Percentiles rank a stretch among this genome's conserved stretches.
phyloP scores from a whole-genome alignment of 2,888 invertebrate species.

The Kryphioiulus occultus region DNA sequence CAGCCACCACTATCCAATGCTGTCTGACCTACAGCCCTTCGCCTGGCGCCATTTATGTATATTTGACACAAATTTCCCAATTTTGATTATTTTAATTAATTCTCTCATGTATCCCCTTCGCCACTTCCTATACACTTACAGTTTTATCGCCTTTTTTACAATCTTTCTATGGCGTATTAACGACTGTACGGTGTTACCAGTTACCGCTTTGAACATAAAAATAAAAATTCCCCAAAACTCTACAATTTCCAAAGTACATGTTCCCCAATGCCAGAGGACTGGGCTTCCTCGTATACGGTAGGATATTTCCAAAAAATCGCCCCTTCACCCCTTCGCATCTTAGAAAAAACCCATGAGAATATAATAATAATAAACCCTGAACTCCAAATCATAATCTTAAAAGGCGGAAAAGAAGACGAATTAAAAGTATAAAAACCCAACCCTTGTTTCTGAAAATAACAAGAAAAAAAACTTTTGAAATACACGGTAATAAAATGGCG shows the following conservation, averaged over 20 bases:
- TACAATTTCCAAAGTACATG: background rate
- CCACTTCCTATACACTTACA: background rate
- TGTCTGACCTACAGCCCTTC: background rate
- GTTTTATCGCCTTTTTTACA: conserved; percentile 1
- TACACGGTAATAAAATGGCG: conserved; percentile 30
- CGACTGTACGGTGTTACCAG: background rate
- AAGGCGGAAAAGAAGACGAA: conserved; percentile 18
- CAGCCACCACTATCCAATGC: background rate
- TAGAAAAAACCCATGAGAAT: background rate
- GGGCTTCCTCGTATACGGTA: background rate
- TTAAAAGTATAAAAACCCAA: conserved; percentile 22
- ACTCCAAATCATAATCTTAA: conserved; percentile 28
- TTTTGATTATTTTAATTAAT: background rate
- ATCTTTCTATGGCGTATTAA: background rate
- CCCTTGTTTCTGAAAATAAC: background rate
- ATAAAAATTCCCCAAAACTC: background rate
- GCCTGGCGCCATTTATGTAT: background rate
- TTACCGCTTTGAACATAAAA: background rate
- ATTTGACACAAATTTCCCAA: background rate
- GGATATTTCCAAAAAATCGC: background rate
- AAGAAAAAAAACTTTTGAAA: background rate
- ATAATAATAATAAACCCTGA: conserved; percentile 21
- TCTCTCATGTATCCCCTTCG: background rate
- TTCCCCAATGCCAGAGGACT: background rate
- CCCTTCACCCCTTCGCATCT: background rate